phyloP scores from a whole-genome alignment of 2,888 invertebrate species.

The Osmoderma eremita region DNA sequence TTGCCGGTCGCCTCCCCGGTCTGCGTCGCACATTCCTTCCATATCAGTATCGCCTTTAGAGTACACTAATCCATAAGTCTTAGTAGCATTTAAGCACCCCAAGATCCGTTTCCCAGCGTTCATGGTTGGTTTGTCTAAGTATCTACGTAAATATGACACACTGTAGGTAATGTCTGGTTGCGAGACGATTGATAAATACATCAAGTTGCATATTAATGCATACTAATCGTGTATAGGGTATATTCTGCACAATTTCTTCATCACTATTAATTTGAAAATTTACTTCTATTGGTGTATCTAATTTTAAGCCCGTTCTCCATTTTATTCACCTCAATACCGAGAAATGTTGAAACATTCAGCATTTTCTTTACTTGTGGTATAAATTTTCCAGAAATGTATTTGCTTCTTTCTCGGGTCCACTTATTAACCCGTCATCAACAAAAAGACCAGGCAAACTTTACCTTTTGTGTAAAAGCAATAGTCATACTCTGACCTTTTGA shows the following conservation, averaged over 20 bases:
- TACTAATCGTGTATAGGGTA: constrained; percentile 46
- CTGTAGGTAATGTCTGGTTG: constrained; percentile 20
- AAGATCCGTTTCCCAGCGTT: constrained; percentile 44
- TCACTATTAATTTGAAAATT: constrained; percentile 31
- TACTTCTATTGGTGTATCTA: constrained; percentile 37
- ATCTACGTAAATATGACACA: too few species aligned
- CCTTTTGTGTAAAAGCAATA: constrained; percentile 32
- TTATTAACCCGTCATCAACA: constrained; percentile 30
- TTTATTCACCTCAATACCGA: constrained; percentile 7
- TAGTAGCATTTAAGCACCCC: constrained; percentile 40
- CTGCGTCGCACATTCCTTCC: constrained; percentile 43
- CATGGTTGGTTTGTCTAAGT: constrained; percentile 46
- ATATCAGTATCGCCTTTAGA: constrained; percentile 42
- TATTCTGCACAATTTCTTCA: constrained; percentile 21
- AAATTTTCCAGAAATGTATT: constrained; percentile 5
- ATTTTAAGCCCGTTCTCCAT: constrained; percentile 1
- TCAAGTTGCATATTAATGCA: too few species aligned
- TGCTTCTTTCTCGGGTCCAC: constrained; percentile 6
- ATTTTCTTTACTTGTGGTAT: constrained; percentile 10
- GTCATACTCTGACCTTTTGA: constrained; percentile 33
- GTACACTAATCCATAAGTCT: constrained; percentile 40
- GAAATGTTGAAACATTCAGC: too few species aligned
- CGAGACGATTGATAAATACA: constrained; percentile 42
- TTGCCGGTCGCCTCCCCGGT: constrained; percentile 43
- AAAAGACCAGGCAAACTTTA: constrained; percentile 29